Percentiles rank a stretch among this genome's conserved stretches.
Evolutionary conservation across 2,113 vertebrate genomes (phyloP).

Genomic region (Phyllostomus discolor): DNA sequence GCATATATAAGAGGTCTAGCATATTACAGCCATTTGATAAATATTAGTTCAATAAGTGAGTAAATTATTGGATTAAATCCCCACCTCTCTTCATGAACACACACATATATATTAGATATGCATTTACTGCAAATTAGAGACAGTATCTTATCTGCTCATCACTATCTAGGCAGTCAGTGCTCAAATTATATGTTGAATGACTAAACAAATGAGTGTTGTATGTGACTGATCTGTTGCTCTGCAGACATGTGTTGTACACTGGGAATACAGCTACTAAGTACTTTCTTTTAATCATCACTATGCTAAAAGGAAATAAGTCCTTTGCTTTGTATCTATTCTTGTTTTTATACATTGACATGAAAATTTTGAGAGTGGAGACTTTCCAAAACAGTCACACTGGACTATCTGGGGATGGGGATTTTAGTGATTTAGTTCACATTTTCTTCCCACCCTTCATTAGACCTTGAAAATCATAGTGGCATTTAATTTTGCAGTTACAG

Average conservation of each 20-base stretch:
- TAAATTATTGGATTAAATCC: neutral
- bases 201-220: neutral
- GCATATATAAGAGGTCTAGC: neutral
- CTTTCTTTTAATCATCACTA: neutral
- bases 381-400: neutral
- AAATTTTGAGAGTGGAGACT: neutral
- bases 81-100: neutral
- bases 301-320: neutral
- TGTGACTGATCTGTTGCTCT: neutral
- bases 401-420: neutral
- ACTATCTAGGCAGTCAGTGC: neutral
- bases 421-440: neutral
- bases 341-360: neutral
- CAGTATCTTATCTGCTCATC: neutral
- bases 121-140: neutral
- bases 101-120: neutral
- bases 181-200: neutral
- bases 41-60: neutral
- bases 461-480: neutral
- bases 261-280: neutral
- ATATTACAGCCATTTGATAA: neutral
- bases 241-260: neutral
- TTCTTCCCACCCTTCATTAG: neutral
- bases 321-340: neutral
- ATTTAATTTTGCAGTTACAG: neutral